Base-by-base conservation (phyloP, 2,888 invertebrate genomes). In the Petrolisthes cinctipes region DNA sequence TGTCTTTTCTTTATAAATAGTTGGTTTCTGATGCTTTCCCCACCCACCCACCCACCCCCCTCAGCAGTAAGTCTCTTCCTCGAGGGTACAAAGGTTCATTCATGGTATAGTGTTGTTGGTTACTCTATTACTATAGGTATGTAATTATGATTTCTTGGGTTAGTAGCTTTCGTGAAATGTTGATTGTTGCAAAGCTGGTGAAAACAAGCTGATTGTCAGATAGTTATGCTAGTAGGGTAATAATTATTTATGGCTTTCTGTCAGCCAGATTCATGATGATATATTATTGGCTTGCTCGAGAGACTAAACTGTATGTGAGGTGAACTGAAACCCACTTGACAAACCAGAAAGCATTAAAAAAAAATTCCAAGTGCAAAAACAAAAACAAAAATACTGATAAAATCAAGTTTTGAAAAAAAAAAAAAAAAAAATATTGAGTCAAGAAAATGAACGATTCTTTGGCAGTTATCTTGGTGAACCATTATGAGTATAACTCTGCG, bases 391-490 rank as follows among this genome's bases (percentile, higher is more conserved):
- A 23, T 20, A 61, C 20, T 61, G 76, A 75, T 17, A 82, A 82
- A 76, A 66, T 71, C 20, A 82, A 7, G 37, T 75, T 14, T 53
- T 61, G 61, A 9, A 37, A 23, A 82, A 82, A 53, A 14, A 57
- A 37, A 57, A 37, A 37, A 76, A 14, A 76, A 37, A 37, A 37
- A 14, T 11, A 66, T 14, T 14, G 14, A n/a, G n/a, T n/a, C n/a
- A n/a, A n/a, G n/a, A n/a, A n/a, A n/a, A n/a, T n/a, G n/a, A 76
- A 76, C 37, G 53, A 76, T 76, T 76, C 68, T 86, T 78, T 57
- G 82, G 78, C 82, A 86, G 86, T 83, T 82, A 82, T 78, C 51
- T 78, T 37, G 61, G 71, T 73, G 81, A 54, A 57, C 57, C 79
- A 75, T 83, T 53, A 56, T 71, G 51, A 81, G 17, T n/a, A 56